Evolutionary conservation across 2,113 vertebrate genomes (phyloP), one percentile per base, ranked within the genome.

Genomic region (Tragulus kanchil): DNA sequence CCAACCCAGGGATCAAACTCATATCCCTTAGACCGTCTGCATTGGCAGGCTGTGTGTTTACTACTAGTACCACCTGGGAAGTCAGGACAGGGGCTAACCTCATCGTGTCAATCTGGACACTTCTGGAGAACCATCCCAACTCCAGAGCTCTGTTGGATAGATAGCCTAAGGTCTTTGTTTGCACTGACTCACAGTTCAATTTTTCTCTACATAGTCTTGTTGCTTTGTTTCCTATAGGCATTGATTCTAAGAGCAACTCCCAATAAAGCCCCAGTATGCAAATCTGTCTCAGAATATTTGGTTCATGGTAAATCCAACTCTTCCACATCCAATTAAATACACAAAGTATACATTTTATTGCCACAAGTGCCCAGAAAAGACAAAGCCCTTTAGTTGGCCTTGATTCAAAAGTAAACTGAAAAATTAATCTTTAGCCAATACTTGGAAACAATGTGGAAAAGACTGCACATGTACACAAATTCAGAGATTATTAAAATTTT

Each of bases 361-460:
- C 25, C 62, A 62, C 42, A 73, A 56, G 21, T 42, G 12, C 25
- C 64, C 12, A 58, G 19, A 83, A 64, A 93, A 96, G 89, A 94
- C 91, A 95, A 97, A 97, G 61, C 15, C 45, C 19, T 93, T 88
- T 62, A 90, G 89, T 95, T 42, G 87, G n/a, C 21, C 62, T 94
- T 56, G 64, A 73, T 56, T 83, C 62, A 88, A 92, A 90, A 94
- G 48, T 88, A 78, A 78, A 65, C 16, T n/a, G 69, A 81, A 94
- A 81, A 87, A 17, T 91, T 81, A 73, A 88, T 94, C 42, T 95
- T 94, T 93, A 89, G 79, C 81, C 11, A 86, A 8, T 73, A 56
- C n/a, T 42, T 50, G 48, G 36, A 97, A 95, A 64, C 21, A 48
- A 1, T 48, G 62, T 65, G 15, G 48, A 50, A 73, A 82, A 50